Evolutionary conservation across 2,113 vertebrate genomes (phyloP).

Genomic region (Callipepla californica): DNA sequence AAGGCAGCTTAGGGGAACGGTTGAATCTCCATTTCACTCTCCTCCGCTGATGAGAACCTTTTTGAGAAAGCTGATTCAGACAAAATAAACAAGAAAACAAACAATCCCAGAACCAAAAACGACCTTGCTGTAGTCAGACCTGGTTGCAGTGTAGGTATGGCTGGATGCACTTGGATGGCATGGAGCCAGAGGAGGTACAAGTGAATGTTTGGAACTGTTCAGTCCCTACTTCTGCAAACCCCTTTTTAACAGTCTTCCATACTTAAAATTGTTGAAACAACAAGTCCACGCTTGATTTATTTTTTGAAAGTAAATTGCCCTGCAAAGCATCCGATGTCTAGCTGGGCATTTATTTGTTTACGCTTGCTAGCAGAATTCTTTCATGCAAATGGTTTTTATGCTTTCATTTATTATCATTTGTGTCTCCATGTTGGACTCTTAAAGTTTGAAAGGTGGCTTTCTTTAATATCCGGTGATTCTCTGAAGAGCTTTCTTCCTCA

Average conservation of each 20-base stretch:
- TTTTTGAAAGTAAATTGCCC: not conserved
- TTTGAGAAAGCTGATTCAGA: not conserved
- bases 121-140: not conserved
- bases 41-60: not conserved
- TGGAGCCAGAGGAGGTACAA: not conserved
- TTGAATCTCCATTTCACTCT: not conserved
- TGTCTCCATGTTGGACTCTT: not conserved
- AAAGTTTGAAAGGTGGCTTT: not conserved
- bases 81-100: not conserved
- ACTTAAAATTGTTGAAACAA: not conserved
- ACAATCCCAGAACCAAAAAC: not conserved
- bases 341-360: not conserved
- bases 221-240: not conserved
- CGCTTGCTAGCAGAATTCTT: not conserved
- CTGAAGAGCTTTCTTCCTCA: not conserved
- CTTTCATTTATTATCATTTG: not conserved
- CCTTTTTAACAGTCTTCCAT: not conserved
- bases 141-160: not conserved
- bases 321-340: not conserved
- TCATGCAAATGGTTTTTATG: not conserved
- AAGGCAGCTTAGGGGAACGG: not conserved
- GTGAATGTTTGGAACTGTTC: not conserved
- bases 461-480: not conserved
- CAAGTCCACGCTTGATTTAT: not conserved
- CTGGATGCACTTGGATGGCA: not conserved